Evolutionary conservation across 2,113 vertebrate genomes (phyloP), one percentile per base, ranked within the genome.

Genomic region (Oncorhynchus gorbuscha): DNA sequence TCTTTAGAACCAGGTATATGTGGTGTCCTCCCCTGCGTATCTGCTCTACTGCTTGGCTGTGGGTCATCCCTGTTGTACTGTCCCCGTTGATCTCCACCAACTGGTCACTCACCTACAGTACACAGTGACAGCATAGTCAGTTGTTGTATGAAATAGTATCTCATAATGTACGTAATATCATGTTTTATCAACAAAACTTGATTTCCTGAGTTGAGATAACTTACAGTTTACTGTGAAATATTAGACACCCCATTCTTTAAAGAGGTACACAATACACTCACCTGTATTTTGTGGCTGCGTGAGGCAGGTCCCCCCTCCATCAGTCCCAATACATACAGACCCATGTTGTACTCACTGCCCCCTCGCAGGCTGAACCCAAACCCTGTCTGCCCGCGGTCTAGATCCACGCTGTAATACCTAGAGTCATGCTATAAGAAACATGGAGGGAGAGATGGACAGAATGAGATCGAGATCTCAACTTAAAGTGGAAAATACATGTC

Each of bases 311-410:
- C 95, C 0, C 94, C 93, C 72, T 94, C 94, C 92, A 96, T 95
- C 77, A 97, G 86, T 12, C 92, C 93, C 8, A 93, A 79, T 49
- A 96, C 91, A 0, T 94, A 92, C 48, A 96, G 89, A 1, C 93
- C 92, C 91, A 94, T 92, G 79, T 95, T 93, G 82, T 93, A 94
- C 83, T 94, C 95, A 13, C 90, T 90, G 16, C 95, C 95, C 9
- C 96, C 95, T 73, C 94, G 87, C 73, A 96, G 89, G 77, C 94
- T 95, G 85, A 97, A 92, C 70, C 95, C 95, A 32, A 96, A 97
- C 1, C 95, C 96, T 0, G 86, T 87, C 4, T 93, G 87, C 1
- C 94, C 93, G 0, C 94, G 90, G 20, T 94, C 86, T 79, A 96
- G 80, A 77, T 95, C 93, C 35, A 95, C 93, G 0, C 79, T 93